phyloP scores from a whole-genome alignment of 1,140 invertebrate species.

The Drosophila albomicans region DNA sequence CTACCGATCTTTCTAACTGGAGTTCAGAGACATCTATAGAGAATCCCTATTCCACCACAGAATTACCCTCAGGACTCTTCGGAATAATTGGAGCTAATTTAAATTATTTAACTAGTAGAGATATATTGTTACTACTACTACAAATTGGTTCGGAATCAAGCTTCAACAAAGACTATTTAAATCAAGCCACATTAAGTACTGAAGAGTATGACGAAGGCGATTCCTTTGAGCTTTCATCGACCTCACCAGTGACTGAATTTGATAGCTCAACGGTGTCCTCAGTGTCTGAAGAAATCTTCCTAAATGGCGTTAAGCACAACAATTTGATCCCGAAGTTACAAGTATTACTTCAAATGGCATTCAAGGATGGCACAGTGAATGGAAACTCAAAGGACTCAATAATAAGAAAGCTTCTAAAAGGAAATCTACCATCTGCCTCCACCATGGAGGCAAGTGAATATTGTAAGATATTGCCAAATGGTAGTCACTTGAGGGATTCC shows the following conservation, averaged over 20 bases:
- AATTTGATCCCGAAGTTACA: not conserved
- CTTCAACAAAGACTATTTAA: not conserved
- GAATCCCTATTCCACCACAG: not conserved
- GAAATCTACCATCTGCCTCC: too few relatives aligned
- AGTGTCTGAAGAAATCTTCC: not conserved
- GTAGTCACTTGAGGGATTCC: slow-evolving; percentile 21
- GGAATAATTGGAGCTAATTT: not conserved
- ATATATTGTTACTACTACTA: not conserved
- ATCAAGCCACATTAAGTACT: not conserved
- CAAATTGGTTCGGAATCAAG: not conserved
- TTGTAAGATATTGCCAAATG: slow-evolving; percentile 36
- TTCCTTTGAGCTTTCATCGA: not conserved
- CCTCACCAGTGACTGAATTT: not conserved
- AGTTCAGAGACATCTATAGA: not conserved
- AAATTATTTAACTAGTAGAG: not conserved
- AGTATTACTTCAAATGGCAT: not conserved
- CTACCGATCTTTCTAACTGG: not conserved
- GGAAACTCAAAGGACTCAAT: not conserved
- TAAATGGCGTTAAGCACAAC: not conserved
- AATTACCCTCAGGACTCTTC: not conserved
- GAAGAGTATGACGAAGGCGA: not conserved
- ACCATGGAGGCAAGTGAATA: not conserved
- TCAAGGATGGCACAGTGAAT: not conserved
- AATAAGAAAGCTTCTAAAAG: not conserved
- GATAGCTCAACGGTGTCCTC: not conserved